Conservation (phyloP, 2,888 invertebrate genomes). For the Masnerella sp. region DNA sequence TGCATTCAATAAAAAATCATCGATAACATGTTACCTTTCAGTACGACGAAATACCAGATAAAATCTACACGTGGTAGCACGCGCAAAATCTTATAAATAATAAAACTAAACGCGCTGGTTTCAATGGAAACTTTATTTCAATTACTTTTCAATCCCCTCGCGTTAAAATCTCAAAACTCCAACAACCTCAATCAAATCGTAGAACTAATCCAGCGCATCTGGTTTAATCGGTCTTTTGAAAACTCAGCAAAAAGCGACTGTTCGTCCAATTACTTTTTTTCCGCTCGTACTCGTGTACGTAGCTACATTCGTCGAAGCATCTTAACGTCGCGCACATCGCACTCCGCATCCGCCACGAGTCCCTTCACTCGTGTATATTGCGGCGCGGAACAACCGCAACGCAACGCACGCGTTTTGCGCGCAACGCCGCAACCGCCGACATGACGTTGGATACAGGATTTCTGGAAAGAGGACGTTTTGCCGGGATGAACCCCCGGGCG, state of each 20-base stretch:
- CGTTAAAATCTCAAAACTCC: conserved; percentile 1
- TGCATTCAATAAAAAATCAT: conserved; percentile 4
- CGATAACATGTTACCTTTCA: conserved; percentile 3
- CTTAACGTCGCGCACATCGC: conserved; percentile 33
- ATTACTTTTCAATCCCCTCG: conserved; percentile 10
- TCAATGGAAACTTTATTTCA: conserved; percentile 12
- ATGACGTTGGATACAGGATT: conserved; percentile 53
- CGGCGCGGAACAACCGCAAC: conserved; percentile 29
- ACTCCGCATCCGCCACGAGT: conserved; percentile 22
- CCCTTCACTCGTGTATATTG: conserved; percentile 37
- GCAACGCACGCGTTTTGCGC: conserved; percentile 42
- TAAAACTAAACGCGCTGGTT: conserved; percentile 1
- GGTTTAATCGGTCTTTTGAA: conserved; percentile 26
- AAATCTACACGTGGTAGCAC: conserved; percentile 1
- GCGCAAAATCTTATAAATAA: conserved; percentile 10
- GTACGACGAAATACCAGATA: neutral
- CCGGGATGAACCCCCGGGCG: conserved; percentile 32
- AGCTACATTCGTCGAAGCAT: conserved; percentile 16
- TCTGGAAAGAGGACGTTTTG: conserved; percentile 58
- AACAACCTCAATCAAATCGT: conserved; percentile 15
- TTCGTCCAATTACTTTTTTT: conserved; percentile 26
- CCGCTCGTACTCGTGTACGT: conserved; percentile 5
- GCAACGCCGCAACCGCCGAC: conserved; percentile 34
- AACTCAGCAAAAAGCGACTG: conserved; percentile 22
- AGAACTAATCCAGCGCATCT: conserved; percentile 12